Evolutionary conservation across 2,113 vertebrate species (phyloP).

Genomic region (Phyllostomus hastatus): DNA sequence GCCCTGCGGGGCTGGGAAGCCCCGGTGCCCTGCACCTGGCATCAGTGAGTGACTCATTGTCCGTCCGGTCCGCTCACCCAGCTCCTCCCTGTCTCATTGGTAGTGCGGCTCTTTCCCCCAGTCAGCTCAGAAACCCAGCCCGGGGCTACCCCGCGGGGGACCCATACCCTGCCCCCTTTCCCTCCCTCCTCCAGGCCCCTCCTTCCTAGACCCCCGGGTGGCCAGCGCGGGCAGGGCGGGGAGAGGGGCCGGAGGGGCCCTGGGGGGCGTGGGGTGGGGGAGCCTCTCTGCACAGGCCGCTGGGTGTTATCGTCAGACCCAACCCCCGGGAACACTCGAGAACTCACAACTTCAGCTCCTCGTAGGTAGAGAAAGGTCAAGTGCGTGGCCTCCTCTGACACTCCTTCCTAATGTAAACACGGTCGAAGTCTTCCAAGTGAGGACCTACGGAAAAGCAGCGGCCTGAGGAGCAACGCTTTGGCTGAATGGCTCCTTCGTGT

Average conservation of each 20-base stretch:
- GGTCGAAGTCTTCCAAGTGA: not conserved
- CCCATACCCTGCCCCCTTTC: not conserved
- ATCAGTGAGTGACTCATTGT: not conserved
- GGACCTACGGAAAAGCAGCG: not conserved
- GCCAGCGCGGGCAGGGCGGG: not conserved
- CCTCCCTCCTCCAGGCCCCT: not conserved
- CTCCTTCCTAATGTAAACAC: not conserved
- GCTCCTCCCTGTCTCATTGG: not conserved
- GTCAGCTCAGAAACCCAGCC: not conserved
- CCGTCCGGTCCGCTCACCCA: not conserved
- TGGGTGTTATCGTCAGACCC: not conserved
- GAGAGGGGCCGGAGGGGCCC: not conserved
- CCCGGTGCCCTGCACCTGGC: not conserved
- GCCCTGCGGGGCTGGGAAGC: not conserved
- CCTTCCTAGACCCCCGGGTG: not conserved
- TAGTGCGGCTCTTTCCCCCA: not conserved
- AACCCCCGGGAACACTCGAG: not conserved
- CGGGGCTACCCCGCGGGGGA: not conserved
- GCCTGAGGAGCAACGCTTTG: not conserved
- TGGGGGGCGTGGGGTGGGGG: not conserved
- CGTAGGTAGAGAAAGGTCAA: not conserved
- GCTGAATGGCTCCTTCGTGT: slow-evolving; percentile 1
- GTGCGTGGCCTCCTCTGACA: not conserved
- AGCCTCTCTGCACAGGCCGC: not conserved
- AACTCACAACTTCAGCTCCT: not conserved